phyloP scores from a whole-genome alignment of 1,140 invertebrate genomes.

The Bombus confusus region DNA sequence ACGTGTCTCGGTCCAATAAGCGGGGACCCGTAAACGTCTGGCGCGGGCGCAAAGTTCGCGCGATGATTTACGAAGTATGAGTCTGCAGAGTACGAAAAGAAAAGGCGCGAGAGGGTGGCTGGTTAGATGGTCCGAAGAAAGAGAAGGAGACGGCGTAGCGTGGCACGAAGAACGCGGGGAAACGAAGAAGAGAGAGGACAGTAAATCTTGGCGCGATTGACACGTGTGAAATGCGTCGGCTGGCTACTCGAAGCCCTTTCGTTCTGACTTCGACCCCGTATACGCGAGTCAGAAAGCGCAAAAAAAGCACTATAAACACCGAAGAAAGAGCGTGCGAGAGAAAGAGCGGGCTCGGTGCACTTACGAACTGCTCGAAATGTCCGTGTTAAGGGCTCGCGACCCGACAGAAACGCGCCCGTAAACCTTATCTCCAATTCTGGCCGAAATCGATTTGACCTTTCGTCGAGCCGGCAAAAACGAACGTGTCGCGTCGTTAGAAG shows the following conservation, averaged over 20 bases:
- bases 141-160: neutral
- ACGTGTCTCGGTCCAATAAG: conserved; percentile 55
- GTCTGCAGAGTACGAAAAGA: conserved; percentile 11
- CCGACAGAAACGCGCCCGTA: conserved; percentile 48
- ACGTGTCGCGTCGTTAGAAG: conserved; percentile 4
- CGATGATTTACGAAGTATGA: conserved; percentile 69
- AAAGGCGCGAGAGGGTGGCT: conserved; percentile 1
- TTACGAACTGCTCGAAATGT: conserved; percentile 51
- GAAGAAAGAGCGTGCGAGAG: neutral
- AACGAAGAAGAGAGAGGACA: conserved; percentile 40
- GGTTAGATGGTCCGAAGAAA: neutral
- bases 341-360: conserved; percentile 1
- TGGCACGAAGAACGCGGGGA: neutral
- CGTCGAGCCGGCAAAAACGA: conserved; percentile 45
- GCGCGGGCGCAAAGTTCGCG: conserved; percentile 42
- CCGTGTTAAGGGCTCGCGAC: conserved; percentile 42
- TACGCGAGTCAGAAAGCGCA: neutral
- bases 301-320: neutral
- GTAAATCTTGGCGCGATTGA: conserved; percentile 74
- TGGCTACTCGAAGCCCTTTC: conserved; percentile 53
- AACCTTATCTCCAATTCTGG: conserved; percentile 75
- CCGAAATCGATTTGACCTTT: conserved; percentile 76
- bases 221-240: conserved; percentile 73
- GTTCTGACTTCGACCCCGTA: conserved; percentile 47
- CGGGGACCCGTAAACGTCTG: conserved; percentile 62